phyloP scores from a whole-genome alignment of 2,113 vertebrate species.

The Cebidichthys violaceus region DNA sequence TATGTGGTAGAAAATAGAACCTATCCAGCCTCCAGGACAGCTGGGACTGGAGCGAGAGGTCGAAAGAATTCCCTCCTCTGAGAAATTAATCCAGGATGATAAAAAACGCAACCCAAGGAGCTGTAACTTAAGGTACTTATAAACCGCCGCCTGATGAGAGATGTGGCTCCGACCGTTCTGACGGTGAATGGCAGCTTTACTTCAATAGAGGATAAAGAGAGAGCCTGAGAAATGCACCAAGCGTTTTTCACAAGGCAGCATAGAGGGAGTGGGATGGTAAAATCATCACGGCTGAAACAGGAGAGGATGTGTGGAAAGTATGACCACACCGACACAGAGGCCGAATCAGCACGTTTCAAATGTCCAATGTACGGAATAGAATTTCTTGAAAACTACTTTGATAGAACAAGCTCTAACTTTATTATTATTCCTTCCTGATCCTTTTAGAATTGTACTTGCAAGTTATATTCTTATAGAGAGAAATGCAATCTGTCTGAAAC shows the following conservation, averaged over 20 bases:
- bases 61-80: conserved; percentile 42
- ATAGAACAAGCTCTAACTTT: background rate
- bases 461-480: background rate
- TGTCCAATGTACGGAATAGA: background rate
- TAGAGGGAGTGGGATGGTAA: conserved; percentile 63
- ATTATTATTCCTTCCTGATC: background rate
- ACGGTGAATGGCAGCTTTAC: conserved; percentile 36
- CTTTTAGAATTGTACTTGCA: background rate
- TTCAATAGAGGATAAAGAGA: conserved; percentile 30
- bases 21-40: conserved; percentile 45
- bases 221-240: conserved; percentile 51
- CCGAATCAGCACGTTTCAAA: conserved; percentile 57
- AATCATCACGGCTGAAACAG: conserved; percentile 74
- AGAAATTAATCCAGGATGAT: conserved; percentile 49
- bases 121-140: conserved; percentile 37
- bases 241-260: conserved; percentile 52
- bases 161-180: conserved; percentile 3
- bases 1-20: conserved; percentile 59
- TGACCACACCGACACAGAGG: conserved; percentile 23
- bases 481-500: background rate
- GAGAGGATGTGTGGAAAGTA: conserved; percentile 71
- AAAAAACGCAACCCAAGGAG: conserved; percentile 29
- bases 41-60: conserved; percentile 23
- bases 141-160: conserved; percentile 44
- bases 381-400: conserved; percentile 2